Evolutionary conservation across 1,140 invertebrate species (phyloP).

Genomic region (Cyphomyrmex costatus): DNA sequence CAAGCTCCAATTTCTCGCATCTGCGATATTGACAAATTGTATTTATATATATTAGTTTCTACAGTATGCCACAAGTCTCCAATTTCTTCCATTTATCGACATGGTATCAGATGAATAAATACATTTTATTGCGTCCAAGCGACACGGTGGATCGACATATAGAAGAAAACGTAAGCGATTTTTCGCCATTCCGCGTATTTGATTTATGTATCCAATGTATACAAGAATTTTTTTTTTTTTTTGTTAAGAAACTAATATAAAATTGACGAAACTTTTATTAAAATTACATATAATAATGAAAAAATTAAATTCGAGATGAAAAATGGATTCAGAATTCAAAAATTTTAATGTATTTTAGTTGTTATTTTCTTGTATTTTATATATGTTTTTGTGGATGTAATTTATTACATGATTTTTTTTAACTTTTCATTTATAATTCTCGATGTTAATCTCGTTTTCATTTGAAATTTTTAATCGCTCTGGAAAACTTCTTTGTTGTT

Average conservation of each 20-base stretch:
- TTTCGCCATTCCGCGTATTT: conserved; percentile 45
- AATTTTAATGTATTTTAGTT: no score
- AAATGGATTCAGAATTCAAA: background rate
- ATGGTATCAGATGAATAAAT: background rate
- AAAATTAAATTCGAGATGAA: background rate
- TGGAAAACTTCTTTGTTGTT: background rate
- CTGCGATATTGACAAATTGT: background rate
- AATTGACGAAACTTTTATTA: background rate
- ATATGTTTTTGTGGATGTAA: background rate
- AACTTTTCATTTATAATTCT: background rate
- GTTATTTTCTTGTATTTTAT: no score
- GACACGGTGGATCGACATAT: conserved; percentile 14
- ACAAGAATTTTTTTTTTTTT: no score
- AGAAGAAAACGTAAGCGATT: conserved; percentile 42
- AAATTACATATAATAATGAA: background rate
- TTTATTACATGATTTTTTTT: background rate
- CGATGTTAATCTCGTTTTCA: no score
- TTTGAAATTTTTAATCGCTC: background rate
- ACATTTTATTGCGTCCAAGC: conserved; percentile 1
- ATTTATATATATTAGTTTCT: conserved; percentile 24
- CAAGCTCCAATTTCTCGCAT: background rate
- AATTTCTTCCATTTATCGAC: conserved; percentile 39
- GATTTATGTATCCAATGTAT: conserved; percentile 53
- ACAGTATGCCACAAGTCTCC: background rate
- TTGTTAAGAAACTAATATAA: conserved; percentile 28